phyloP scores from a whole-genome alignment of 2,797 vertebrate species.

The Megalops cyprinoides region DNA sequence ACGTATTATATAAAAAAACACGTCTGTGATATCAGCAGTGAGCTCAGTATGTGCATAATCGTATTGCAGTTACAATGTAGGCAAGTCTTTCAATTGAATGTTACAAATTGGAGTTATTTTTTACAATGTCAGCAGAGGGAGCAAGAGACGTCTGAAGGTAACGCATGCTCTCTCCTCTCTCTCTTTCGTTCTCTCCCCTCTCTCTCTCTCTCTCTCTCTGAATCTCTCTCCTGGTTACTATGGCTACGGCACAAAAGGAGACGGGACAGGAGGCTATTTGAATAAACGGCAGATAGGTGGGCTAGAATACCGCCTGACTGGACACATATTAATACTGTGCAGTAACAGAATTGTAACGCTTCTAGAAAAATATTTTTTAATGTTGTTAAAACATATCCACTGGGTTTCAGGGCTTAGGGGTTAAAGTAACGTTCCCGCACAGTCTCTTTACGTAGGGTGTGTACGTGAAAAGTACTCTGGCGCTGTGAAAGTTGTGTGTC shows the following conservation, averaged over 20 bases:
- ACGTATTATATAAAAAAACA: no score
- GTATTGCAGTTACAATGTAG: constrained; percentile 22
- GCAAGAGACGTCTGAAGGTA: constrained; percentile 53
- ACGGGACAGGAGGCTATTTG: constrained; percentile 78
- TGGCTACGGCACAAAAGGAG: constrained; percentile 83
- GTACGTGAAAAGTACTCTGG: neutral
- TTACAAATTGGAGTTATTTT: constrained; percentile 22
- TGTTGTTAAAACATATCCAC: neutral
- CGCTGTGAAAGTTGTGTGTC: constrained; percentile 20
- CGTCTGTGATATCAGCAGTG: neutral
- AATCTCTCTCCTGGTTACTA: constrained; percentile 66
- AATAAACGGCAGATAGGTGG: constrained; percentile 62
- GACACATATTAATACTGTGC: constrained; percentile 60
- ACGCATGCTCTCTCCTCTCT: constrained; percentile 66
- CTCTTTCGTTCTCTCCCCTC: constrained; percentile 65
- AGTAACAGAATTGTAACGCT: constrained; percentile 21
- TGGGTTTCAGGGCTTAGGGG: neutral
- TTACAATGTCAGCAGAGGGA: constrained; percentile 65
- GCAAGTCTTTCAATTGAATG: constrained; percentile 28
- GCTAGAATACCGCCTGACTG: constrained; percentile 75
- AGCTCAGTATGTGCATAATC: neutral
- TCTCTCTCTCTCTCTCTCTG: constrained; percentile 44
- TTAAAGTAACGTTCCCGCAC: constrained; percentile 18
- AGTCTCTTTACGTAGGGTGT: neutral
- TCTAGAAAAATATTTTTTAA: neutral